A percentile compares a stretch with the other conserved stretches of the same genome.
These are phyloP conservation scores for Eupeodes corollae DNA, from an alignment of 1,140 invertebrate species.

Conservation along the genomic window DNA sequence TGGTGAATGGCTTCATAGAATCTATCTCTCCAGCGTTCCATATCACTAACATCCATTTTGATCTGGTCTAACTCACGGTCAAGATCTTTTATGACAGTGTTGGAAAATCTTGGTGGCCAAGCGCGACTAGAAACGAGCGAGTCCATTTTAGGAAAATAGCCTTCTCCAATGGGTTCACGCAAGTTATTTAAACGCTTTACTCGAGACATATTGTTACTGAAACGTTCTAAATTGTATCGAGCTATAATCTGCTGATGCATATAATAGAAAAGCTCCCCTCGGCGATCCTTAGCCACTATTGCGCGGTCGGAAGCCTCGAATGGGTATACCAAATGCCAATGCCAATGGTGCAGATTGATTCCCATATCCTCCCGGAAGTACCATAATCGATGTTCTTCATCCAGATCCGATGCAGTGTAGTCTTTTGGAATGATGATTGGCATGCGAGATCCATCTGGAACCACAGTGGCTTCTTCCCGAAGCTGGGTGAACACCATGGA, in stretches of 20 bases:
- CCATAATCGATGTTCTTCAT: conserved; percentile 55
- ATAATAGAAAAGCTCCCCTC: conserved; percentile 67
- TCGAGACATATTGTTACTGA: conserved; percentile 48
- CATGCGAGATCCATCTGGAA: conserved; percentile 47
- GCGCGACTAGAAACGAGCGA: conserved; percentile 49
- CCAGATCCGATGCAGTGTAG: conserved; percentile 60
- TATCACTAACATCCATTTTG: conserved; percentile 50
- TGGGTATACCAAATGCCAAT: conserved; percentile 73
- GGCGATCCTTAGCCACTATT: conserved; percentile 55
- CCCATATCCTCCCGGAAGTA: conserved; percentile 66
- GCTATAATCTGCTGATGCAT: conserved; percentile 60
- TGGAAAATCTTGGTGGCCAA: conserved; percentile 50
- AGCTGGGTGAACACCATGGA: conserved; percentile 54
- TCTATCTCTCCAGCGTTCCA: conserved; percentile 64
- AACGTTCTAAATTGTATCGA: conserved; percentile 59
- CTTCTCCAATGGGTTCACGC: conserved; percentile 51
- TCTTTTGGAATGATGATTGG: conserved; percentile 58
- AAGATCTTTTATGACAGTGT: conserved; percentile 49
- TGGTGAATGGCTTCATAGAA: conserved; percentile 63
- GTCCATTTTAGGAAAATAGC: conserved; percentile 63
- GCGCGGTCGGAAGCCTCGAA: conserved; percentile 45
- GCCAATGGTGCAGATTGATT: conserved; percentile 72
- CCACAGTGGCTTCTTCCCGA: conserved; percentile 54
- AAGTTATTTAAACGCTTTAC: conserved; percentile 48
- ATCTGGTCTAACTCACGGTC: conserved; percentile 55